Evolutionary conservation across 2,113 vertebrate genomes (phyloP).

Genomic region (Colaptes auratus): DNA sequence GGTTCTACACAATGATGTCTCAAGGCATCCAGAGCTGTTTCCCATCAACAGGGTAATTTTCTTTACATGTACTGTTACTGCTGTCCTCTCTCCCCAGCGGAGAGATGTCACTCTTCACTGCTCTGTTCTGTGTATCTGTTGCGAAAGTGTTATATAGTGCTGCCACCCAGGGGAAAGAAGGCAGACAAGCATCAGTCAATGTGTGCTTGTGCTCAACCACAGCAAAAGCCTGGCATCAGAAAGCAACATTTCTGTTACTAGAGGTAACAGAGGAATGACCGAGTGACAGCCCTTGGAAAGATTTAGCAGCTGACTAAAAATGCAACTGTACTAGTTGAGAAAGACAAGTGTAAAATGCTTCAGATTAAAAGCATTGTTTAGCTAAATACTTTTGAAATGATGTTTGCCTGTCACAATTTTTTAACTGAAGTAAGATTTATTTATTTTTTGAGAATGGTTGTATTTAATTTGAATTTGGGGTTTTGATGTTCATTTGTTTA

Average conservation of each 20-base stretch:
- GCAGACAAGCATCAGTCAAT: rapidly evolving
- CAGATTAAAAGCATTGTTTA: background rate
- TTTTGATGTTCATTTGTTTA: rapidly evolving
- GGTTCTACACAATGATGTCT: background rate
- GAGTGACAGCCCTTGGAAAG: background rate
- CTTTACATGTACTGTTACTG: rapidly evolving
- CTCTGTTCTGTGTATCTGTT: background rate
- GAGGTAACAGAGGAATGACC: background rate
- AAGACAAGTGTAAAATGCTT: background rate
- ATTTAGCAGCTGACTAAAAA: background rate
- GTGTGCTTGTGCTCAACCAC: rapidly evolving
- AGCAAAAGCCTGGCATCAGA: background rate
- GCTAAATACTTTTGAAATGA: background rate
- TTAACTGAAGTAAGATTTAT: background rate
- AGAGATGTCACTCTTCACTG: rapidly evolving
- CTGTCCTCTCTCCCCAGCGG: rapidly evolving
- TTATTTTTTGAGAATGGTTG: rapidly evolving
- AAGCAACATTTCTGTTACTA: background rate
- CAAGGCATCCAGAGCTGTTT: background rate
- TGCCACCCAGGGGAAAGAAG: background rate
- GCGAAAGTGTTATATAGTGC: background rate
- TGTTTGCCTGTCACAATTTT: background rate
- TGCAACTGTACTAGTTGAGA: background rate
- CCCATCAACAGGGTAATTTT: rapidly evolving
- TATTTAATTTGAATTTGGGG: rapidly evolving